Base-by-base conservation (phyloP, 2,888 invertebrate species). In the Trachelus tabidus region DNA sequence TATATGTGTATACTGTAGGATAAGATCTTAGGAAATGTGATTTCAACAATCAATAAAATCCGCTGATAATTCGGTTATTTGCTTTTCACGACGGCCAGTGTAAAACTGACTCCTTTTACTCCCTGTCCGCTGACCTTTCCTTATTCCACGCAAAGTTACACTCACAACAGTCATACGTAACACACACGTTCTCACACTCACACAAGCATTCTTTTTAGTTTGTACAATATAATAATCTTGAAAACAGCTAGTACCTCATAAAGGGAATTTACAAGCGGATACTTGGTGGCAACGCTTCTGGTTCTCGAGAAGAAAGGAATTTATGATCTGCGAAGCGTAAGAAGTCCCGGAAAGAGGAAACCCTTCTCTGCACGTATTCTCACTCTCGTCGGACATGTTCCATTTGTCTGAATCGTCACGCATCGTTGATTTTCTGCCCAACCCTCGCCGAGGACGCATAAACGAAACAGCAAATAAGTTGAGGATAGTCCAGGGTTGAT, bases 381-480 rank as follows among this genome's bases (percentile, higher is more conserved):
- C 71, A 31, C 33, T 12, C 71, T 34, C 12, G 71, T 71, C 33
- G 71, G 71, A 12, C 9, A 9, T 12, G 68, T 80, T 73, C 75
- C 75, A 77, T 79, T 81, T 83, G 83, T 86, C 86, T 83, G 81
- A 84, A 83, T 69, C 69, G 77, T n/a, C 71, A 23, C 87, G 85
- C 86, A 82, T 86, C 87, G 86, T 81, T 86, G 87, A 80, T 83
- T 83, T 79, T 82, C 84, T 83, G 83, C 81, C 77, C 33, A 76
- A 83, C 82, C 79, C 77, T 73, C 56, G 80, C 71, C 77, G 75
- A 77, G 77, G 79, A 81, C 81, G 82, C 83, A 84, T 85, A 87
- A 86, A 87, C 87, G 86, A 85, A 86, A 86, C 83, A 83, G 83
- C 82, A 79, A 86, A 87, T 81, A 86, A 83, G 82, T 83, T 23